A percentile compares a stretch with the other conserved stretches of the same genome.
Evolutionary conservation across 2,888 invertebrate genomes (phyloP).

Genomic region (Eustalomyia histrio): DNA sequence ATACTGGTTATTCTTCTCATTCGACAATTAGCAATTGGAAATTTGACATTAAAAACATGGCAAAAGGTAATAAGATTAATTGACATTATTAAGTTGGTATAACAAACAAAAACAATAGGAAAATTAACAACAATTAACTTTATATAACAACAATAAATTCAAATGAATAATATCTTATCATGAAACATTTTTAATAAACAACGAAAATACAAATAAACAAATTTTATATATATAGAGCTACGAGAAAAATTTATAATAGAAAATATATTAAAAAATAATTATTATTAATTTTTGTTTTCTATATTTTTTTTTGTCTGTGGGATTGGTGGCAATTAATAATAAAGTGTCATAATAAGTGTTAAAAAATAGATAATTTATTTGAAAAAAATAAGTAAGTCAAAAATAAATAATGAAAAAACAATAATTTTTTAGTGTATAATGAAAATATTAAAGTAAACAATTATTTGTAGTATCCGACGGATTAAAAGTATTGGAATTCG

Average conservation of each 20-base stretch:
- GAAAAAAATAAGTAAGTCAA: neutral
- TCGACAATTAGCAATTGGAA: neutral
- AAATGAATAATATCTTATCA: constrained; percentile 3
- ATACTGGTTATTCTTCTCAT: constrained; percentile 10
- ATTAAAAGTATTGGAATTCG: no score
- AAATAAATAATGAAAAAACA: neutral
- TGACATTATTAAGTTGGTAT: neutral
- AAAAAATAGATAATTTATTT: neutral
- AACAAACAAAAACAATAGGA: constrained; percentile 15
- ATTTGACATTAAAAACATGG: neutral
- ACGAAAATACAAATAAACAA: neutral
- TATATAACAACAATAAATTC: neutral
- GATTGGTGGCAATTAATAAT: neutral
- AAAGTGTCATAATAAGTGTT: neutral
- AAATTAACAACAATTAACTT: neutral
- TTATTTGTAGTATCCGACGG: no score
- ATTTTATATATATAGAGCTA: neutral
- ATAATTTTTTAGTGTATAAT: no score
- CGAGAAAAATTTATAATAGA: neutral
- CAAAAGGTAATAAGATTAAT: constrained; percentile 9
- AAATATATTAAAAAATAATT: neutral
- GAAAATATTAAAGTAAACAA: no score
- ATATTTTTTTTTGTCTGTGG: neutral
- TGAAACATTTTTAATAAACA: neutral
- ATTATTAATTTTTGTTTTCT: neutral